A percentile compares a stretch with the other conserved stretches of the same genome.
Conservation (phyloP, 2,113 vertebrate species). For the Caracal caracal region DNA sequence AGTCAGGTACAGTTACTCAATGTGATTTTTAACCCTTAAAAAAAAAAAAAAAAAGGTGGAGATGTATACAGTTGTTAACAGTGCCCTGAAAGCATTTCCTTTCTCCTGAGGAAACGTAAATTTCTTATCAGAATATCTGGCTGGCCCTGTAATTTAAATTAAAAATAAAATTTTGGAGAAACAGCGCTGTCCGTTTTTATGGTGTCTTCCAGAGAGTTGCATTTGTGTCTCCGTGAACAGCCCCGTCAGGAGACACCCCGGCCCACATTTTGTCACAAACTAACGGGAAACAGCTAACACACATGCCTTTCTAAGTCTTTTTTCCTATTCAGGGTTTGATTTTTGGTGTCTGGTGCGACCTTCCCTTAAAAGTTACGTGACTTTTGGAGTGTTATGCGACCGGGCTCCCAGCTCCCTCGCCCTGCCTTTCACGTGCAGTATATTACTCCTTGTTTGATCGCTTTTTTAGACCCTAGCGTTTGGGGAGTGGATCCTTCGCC, state of each 20-base stretch:
- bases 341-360: not conserved
- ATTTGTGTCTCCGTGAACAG: not conserved
- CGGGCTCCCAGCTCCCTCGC: not conserved
- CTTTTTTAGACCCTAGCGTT: not conserved
- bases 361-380: not conserved
- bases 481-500: not conserved
- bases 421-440: not conserved
- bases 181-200: slow-evolving; percentile 72
- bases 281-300: not conserved
- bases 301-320: not conserved
- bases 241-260: too few species aligned
- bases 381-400: fast-evolving
- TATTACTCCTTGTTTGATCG: fast-evolving
- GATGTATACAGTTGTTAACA: slow-evolving; percentile 86
- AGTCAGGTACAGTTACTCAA: slow-evolving; percentile 77
- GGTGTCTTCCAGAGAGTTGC: slow-evolving; percentile 20
- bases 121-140: slow-evolving; percentile 91
- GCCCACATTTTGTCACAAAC: not conserved
- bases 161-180: slow-evolving; percentile 94
- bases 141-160: slow-evolving; percentile 92
- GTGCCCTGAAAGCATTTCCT: slow-evolving; percentile 82
- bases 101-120: slow-evolving; percentile 83
- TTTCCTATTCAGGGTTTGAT: fast-evolving
- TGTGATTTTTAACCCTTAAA: slow-evolving; percentile 74
- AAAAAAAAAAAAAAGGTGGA: slow-evolving; percentile 59